These are phyloP conservation scores for Lycorma delicatula DNA, from an alignment of 1,140 invertebrate species.

Conservation along the genomic window DNA sequence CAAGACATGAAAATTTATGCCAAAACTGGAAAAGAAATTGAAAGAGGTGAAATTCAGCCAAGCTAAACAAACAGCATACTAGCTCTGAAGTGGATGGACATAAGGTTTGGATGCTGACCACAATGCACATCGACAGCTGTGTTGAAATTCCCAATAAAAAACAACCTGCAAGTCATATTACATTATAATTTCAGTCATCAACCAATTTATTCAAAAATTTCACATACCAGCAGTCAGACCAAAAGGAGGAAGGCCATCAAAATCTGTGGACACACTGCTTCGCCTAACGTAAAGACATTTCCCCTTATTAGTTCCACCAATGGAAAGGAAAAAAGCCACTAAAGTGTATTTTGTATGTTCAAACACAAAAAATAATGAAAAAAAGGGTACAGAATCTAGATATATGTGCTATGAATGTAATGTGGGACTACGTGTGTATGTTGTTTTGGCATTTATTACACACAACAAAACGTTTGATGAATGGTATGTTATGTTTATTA, in stretches of 20 bases:
- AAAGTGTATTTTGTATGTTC: conserved; percentile 12
- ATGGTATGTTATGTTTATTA: too few relatives aligned
- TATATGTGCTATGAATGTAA: conserved; percentile 16
- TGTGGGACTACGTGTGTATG: conserved; percentile 13
- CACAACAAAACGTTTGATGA: neutral
- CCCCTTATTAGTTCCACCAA: conserved; percentile 8
- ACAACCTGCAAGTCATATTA: conserved; percentile 4
- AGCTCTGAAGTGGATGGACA: conserved; percentile 31
- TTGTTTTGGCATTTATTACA: conserved; percentile 16
- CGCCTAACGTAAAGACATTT: conserved; percentile 14
- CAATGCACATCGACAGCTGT: conserved; percentile 25
- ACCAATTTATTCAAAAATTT: neutral
- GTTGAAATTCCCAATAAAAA: conserved; percentile 17
- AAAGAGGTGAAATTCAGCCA: conserved; percentile 19
- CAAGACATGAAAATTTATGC: conserved; percentile 30
- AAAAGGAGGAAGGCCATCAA: neutral
- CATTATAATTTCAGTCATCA: neutral
- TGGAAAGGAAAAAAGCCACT: conserved; percentile 13
- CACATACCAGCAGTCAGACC: neutral
- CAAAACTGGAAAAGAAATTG: conserved; percentile 25
- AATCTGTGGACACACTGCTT: conserved; percentile 7
- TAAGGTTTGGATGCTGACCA: conserved; percentile 30
- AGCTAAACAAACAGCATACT: conserved; percentile 20
- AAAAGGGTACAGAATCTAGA: conserved; percentile 13
- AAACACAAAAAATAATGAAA: conserved; percentile 5